Evolutionary conservation across 2,888 invertebrate species (phyloP).

Genomic region (Pristionchus japonicus): DNA sequence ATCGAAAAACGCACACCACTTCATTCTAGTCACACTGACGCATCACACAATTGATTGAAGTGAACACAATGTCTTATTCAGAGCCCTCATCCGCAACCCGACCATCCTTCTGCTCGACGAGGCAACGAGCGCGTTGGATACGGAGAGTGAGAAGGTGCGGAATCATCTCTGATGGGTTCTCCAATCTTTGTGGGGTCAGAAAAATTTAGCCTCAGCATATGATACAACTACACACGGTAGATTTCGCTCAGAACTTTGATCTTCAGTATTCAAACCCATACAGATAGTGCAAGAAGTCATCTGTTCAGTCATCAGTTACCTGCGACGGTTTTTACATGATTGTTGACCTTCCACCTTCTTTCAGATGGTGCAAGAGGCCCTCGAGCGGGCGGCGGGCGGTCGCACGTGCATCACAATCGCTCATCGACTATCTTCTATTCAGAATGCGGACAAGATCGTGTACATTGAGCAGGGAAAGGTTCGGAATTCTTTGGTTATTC

Average conservation of each 20-base stretch:
- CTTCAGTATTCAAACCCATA: no score
- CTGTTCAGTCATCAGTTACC: no score
- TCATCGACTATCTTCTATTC: conserved; percentile 70
- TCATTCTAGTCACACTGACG: no score
- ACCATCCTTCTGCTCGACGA: conserved; percentile 39
- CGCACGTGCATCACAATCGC: conserved; percentile 71
- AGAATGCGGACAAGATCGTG: conserved; percentile 69
- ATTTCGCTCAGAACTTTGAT: no score
- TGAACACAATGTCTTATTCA: not conserved
- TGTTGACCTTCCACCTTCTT: not conserved
- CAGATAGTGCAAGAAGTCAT: no score
- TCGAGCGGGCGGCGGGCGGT: conserved; percentile 68
- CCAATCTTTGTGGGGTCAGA: no score
- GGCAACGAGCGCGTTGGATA: conserved; percentile 46
- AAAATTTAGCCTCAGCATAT: no score
- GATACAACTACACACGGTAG: no score
- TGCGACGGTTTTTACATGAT: no score
- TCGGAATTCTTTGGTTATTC: not conserved
- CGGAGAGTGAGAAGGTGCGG: conserved; percentile 45
- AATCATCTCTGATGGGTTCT: no score
- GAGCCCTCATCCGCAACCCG: conserved; percentile 30
- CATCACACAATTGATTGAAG: no score
- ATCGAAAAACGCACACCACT: no score
- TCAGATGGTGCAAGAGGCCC: conserved; percentile 69
- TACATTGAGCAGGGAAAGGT: conserved; percentile 64